Conservation (phyloP, 30 jellyfish, hydroid and myxozoan species). For the Euphysa ruthae region DNA sequence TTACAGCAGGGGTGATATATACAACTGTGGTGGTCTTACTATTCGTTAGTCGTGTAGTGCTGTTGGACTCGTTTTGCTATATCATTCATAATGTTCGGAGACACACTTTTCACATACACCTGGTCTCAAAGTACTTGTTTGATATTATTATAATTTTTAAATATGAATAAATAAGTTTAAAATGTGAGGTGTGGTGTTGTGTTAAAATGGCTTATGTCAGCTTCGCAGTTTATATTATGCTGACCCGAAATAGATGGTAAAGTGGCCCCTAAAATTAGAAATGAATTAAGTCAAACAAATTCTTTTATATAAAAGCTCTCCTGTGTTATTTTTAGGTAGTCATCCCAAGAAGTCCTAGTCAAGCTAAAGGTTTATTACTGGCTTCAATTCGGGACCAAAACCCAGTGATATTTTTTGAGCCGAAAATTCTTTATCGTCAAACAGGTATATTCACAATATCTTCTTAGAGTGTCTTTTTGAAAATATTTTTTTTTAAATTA, state of each 20-base stretch:
- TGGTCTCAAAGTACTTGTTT: slow-evolving; percentile 72
- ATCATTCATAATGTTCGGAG: slow-evolving; percentile 94
- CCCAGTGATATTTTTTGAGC: slow-evolving; percentile 87
- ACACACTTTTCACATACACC: slow-evolving; percentile 95
- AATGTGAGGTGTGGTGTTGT: too few species aligned
- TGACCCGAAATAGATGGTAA: too few species aligned
- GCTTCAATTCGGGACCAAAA: slow-evolving; percentile 89
- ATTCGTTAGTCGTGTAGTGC: slow-evolving; percentile 96
- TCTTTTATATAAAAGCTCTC: too few species aligned
- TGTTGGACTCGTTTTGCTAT: slow-evolving; percentile 95
- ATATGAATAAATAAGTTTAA: too few species aligned
- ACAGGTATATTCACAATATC: slow-evolving; percentile 94
- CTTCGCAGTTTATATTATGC: too few species aligned
- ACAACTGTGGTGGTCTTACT: slow-evolving; percentile 86
- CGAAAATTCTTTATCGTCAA: slow-evolving; percentile 85
- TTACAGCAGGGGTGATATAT: slow-evolving; percentile 75
- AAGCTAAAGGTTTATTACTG: slow-evolving; percentile 90
- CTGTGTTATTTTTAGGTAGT: slow-evolving; percentile 52
- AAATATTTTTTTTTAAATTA: background rate
- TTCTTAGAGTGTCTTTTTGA: background rate
- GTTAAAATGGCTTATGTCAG: too few species aligned
- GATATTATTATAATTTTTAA: background rate
- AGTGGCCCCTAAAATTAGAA: too few species aligned
- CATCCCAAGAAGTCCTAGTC: slow-evolving; percentile 95
- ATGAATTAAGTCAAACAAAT: too few species aligned